phyloP scores from a whole-genome alignment of 1,140 invertebrate genomes.

The Coptotermes formosanus region DNA sequence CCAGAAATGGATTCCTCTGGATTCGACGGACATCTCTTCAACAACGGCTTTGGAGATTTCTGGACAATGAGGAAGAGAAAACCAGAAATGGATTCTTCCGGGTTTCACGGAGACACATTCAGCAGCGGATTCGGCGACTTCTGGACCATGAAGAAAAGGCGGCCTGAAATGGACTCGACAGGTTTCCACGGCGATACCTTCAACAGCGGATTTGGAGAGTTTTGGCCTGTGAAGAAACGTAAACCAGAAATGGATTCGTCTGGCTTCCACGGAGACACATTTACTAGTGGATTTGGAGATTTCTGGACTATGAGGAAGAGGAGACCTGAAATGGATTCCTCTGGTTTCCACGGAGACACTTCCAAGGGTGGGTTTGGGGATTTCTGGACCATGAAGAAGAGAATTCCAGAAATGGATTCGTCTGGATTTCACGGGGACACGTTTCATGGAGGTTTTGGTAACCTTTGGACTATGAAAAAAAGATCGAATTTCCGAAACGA shows the following conservation, averaged over 20 bases:
- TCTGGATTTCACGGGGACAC: slow-evolving; percentile 50
- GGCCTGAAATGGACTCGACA: slow-evolving; percentile 45
- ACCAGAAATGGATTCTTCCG: slow-evolving; percentile 49
- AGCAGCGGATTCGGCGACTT: slow-evolving; percentile 51
- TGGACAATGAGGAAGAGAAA: slow-evolving; percentile 44
- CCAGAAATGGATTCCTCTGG: slow-evolving; percentile 43
- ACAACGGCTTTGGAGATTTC: slow-evolving; percentile 42
- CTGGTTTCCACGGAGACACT: slow-evolving; percentile 50
- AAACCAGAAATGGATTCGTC: slow-evolving; percentile 46
- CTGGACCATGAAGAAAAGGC: slow-evolving; percentile 46
- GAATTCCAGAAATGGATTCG: slow-evolving; percentile 39
- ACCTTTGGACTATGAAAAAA: slow-evolving; percentile 48
- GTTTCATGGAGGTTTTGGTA: slow-evolving; percentile 51
- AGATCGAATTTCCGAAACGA: slow-evolving; percentile 38
- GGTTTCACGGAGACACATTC: slow-evolving; percentile 51
- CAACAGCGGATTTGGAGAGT: slow-evolving; percentile 51
- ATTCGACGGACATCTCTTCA: slow-evolving; percentile 46
- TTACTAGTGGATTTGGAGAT: slow-evolving; percentile 50
- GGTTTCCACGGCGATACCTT: slow-evolving; percentile 48
- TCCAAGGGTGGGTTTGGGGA: slow-evolving; percentile 52
- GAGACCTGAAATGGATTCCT: slow-evolving; percentile 49
- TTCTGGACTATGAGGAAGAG: slow-evolving; percentile 50
- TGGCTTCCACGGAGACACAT: slow-evolving; percentile 47
- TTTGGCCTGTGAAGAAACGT: slow-evolving; percentile 48
- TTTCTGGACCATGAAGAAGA: slow-evolving; percentile 49